Evolutionary conservation across 2,113 vertebrate genomes (phyloP), one percentile per base, ranked within the genome.

Genomic region (Leptobrachium leishanense): DNA sequence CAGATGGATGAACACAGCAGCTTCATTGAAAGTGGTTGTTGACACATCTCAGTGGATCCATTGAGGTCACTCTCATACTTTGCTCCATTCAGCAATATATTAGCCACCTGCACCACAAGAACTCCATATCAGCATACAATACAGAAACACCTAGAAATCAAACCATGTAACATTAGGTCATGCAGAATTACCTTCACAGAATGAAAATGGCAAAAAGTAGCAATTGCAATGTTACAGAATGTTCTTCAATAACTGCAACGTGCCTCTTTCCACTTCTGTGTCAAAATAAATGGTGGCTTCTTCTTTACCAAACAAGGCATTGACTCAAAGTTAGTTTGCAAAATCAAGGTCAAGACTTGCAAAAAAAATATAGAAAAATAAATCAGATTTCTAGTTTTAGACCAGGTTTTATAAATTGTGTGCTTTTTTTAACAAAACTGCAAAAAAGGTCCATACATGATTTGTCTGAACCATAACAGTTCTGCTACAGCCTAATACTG

Each of bases 41-140:
- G 95, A 0, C 81, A 82, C 3, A 86, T 85, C 74, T 95, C 96
- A 0, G 82, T 80, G 4, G 92, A 89, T 84, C 94, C 94, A 0
- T 88, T 93, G 82, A 99, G 90, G 73, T 96, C 92, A 0, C 96
- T 99, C 84, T 99, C 98, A 0, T 98, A 99, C 69, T 94, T 97
- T 41, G 96, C 93, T 0, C 98, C 98, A 0, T 97, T 98, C 86
- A 99, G 93, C 84, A 99, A 85, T 77, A 99, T 98, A 72, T 98
- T 98, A 0, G 98, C 98, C 31, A 99, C 98, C 98, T 99, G 89
- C 1, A 79, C 12, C 77, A 0, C 0, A 82, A 88, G 8, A 83
- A 85, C 50, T 82, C 77, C 69, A 81, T 57, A 72, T 89, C 72
- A 89, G 83, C 67, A 82, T 57, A 69, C 62, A 82, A 81, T 74